Percentiles rank a stretch among this genome's conserved stretches.
These are phyloP conservation scores for Ridgeia piscesae DNA, from an alignment of 1,140 invertebrate species.

Conservation along the genomic window DNA sequence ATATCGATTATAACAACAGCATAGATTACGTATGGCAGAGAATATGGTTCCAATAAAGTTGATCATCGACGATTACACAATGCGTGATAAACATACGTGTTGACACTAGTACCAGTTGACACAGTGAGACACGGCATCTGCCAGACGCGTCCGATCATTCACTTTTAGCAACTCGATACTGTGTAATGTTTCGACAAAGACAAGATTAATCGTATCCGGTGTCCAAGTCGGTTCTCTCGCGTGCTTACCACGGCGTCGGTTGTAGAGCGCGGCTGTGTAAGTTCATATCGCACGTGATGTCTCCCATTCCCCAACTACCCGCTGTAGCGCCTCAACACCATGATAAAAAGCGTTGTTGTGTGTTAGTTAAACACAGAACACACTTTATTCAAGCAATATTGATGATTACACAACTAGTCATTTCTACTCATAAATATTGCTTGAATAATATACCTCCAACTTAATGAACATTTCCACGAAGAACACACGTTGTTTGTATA, in stretches of 20 bases:
- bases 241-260: neutral
- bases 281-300: neutral
- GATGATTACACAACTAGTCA: too few relatives aligned
- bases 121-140: neutral
- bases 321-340: neutral
- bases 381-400: too few relatives aligned
- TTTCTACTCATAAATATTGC: too few relatives aligned
- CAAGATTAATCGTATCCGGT: neutral
- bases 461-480: too few relatives aligned
- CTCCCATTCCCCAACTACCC: neutral
- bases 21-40: neutral
- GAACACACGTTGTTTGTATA: too few relatives aligned
- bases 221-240: neutral
- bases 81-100: neutral
- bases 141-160: neutral
- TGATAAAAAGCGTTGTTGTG: neutral
- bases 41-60: neutral
- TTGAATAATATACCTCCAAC: too few relatives aligned
- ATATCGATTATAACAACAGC: neutral
- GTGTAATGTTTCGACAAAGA: neutral
- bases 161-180: neutral
- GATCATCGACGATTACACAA: neutral
- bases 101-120: too few relatives aligned
- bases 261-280: neutral
- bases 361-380: too few relatives aligned